These are phyloP conservation scores for Doris montereyensis DNA, from an alignment of 2,888 invertebrate genomes.

Conservation along the genomic window DNA sequence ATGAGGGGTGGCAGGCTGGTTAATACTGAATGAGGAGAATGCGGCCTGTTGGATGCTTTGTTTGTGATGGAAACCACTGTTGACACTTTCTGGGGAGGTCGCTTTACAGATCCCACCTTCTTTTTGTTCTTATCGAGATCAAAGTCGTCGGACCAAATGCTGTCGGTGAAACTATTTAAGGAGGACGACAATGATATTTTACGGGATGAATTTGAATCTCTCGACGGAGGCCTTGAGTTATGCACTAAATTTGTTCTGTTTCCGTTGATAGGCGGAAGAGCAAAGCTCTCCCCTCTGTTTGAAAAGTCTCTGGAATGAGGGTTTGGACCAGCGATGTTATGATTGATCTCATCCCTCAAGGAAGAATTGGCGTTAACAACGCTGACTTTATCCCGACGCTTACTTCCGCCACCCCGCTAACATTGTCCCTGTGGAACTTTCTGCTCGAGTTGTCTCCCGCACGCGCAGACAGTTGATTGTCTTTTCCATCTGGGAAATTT, in stretches of 20 bases:
- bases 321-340: no score
- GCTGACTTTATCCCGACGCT: conserved; percentile 31
- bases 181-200: conserved; percentile 56
- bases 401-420: conserved; percentile 27
- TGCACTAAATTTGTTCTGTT: conserved; percentile 38
- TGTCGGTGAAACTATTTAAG: conserved; percentile 62
- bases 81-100: conserved; percentile 28
- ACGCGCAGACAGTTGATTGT: no score
- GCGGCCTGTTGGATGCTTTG: conserved; percentile 2
- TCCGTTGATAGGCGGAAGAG: conserved; percentile 36
- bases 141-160: conserved; percentile 64
- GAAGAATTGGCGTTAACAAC: not conserved
- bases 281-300: conserved; percentile 28
- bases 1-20: conserved; percentile 36
- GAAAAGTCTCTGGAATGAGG: no score
- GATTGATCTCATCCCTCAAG: no score
- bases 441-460: not conserved
- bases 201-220: conserved; percentile 35
- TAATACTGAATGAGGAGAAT: conserved; percentile 27
- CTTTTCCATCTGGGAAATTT: conserved; percentile 33
- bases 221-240: conserved; percentile 42
- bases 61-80: conserved; percentile 35
- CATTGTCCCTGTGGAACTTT: no score
- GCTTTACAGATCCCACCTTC: conserved; percentile 39
- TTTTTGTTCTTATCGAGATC: conserved; percentile 44